These are phyloP conservation scores for Miltochrista miniata DNA, from an alignment of 2,888 invertebrate genomes.

Conservation along the genomic window DNA sequence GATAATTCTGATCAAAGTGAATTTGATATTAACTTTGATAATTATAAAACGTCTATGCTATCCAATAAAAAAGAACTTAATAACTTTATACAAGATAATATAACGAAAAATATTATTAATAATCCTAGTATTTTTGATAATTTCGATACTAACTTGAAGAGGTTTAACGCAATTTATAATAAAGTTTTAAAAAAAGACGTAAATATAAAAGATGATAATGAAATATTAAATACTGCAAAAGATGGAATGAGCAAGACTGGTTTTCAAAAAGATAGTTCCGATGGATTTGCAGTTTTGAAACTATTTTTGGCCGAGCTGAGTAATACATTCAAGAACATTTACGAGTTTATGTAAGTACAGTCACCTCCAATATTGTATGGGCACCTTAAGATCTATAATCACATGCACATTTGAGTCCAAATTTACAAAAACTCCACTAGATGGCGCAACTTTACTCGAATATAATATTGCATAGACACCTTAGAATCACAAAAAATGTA, in stretches of 20 bases:
- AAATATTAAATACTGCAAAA: too few species aligned
- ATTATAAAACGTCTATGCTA: not conserved
- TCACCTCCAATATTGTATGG: too few species aligned
- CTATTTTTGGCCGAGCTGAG: conserved; percentile 48
- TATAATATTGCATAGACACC: too few species aligned
- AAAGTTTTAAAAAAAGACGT: too few species aligned
- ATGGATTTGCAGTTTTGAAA: conserved; percentile 35
- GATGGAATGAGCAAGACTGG: conserved; percentile 42
- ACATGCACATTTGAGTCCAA: too few species aligned
- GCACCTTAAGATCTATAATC: too few species aligned
- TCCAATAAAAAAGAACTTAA: too few species aligned
- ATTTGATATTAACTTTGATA: not conserved
- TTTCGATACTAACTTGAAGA: conserved; percentile 3
- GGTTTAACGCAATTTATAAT: too few species aligned
- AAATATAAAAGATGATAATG: not conserved
- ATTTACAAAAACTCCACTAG: too few species aligned
- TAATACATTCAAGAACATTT: conserved; percentile 39
- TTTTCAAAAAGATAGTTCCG: conserved; percentile 39
- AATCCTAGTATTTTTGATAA: not conserved
- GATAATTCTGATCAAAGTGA: not conserved
- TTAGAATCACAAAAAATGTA: too few species aligned
- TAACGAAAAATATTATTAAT: not conserved
- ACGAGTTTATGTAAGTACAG: conserved; percentile 61
- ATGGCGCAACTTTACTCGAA: too few species aligned
- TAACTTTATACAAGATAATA: too few species aligned